Evolutionary conservation across 1,140 invertebrate genomes (phyloP).

Genomic region (Potamilus streckersoni): DNA sequence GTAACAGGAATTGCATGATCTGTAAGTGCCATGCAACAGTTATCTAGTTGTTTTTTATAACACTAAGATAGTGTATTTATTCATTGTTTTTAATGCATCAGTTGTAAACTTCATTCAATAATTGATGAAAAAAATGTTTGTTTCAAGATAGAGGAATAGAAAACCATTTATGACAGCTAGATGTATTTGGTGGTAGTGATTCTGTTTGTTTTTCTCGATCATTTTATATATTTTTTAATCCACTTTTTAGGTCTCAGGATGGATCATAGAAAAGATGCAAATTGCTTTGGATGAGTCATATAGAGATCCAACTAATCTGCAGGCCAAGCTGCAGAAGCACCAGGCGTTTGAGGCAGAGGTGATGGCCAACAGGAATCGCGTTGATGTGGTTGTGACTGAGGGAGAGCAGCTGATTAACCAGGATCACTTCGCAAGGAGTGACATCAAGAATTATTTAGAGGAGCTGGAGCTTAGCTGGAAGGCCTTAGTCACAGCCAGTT

Average conservation of each 20-base stretch:
- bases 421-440: slow-evolving; percentile 81
- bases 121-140: no score
- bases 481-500: slow-evolving; percentile 87
- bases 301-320: slow-evolving; percentile 72
- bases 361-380: slow-evolving; percentile 75
- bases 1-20: background rate
- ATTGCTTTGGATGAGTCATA: slow-evolving; percentile 98
- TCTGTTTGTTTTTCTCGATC: background rate
- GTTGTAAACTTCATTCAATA: no score
- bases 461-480: slow-evolving; percentile 94
- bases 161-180: background rate
- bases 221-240: background rate
- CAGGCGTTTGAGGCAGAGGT: slow-evolving; percentile 86
- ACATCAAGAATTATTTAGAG: slow-evolving; percentile 79
- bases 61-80: no score
- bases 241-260: slow-evolving; percentile 77
- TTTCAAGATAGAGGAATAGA: no score
- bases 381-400: slow-evolving; percentile 89
- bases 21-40: no score
- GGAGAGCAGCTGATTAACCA: slow-evolving; percentile 78
- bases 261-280: slow-evolving; percentile 99
- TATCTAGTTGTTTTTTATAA: no score
- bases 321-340: slow-evolving; percentile 98
- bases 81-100: no score
- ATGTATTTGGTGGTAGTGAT: background rate